Percentiles rank a stretch among this genome's conserved stretches.
phyloP scores from a whole-genome alignment of 2,797 vertebrate genomes.

The Esox masquinongy region DNA sequence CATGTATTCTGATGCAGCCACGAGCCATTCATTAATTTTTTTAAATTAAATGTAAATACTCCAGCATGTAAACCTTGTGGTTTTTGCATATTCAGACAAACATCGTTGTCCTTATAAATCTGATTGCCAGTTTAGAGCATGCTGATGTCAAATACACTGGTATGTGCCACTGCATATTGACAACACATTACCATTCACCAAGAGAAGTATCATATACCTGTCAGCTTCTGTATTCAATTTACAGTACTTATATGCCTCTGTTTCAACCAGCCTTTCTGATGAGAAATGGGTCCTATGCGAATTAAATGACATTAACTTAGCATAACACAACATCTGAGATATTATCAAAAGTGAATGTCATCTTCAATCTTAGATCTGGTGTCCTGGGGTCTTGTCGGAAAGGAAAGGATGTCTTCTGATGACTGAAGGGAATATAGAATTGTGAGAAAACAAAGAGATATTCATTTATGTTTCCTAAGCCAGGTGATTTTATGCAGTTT shows the following conservation, averaged over 20 bases:
- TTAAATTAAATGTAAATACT: not conserved
- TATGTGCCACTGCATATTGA: slow-evolving; percentile 31
- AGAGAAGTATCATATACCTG: not conserved
- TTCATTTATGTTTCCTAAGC: not conserved
- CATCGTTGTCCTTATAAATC: slow-evolving; percentile 15
- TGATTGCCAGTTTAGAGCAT: slow-evolving; percentile 7
- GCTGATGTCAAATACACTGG: slow-evolving; percentile 4
- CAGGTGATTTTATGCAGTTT: slow-evolving; percentile 14
- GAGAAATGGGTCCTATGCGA: not conserved
- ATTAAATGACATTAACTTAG: not conserved
- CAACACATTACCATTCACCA: slow-evolving; percentile 7
- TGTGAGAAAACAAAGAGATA: not conserved
- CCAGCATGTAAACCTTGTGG: not conserved
- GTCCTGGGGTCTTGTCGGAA: not conserved
- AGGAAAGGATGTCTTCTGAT: not conserved
- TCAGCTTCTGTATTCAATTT: not conserved
- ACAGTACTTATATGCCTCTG: not conserved
- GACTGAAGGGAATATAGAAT: not conserved
- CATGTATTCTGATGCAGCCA: not conserved
- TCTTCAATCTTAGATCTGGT: not conserved
- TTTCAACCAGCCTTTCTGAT: not conserved
- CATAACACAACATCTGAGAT: not conserved
- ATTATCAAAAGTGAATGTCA: not conserved
- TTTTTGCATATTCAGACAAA: slow-evolving; percentile 15
- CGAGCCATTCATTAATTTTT: too few species aligned